Conservation (phyloP, 2,888 invertebrate genomes). For the Anodontia alba region DNA sequence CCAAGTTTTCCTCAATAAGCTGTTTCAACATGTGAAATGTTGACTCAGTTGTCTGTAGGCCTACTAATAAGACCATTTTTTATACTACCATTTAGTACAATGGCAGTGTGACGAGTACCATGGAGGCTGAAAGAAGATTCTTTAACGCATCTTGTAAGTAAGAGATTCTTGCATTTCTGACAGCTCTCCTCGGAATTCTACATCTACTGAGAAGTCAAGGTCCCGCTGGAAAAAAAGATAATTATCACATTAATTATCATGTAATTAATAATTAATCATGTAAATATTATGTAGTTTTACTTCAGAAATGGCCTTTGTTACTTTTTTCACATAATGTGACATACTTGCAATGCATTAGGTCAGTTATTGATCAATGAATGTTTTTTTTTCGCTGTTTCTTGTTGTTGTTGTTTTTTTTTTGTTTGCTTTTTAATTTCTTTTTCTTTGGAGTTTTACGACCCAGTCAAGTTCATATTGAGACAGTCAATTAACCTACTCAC, state of each 20-base stretch:
- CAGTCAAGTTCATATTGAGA: too few species aligned
- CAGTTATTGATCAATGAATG: too few species aligned
- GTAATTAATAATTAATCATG: not conserved
- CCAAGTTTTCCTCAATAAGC: not conserved
- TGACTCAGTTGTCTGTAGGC: not conserved
- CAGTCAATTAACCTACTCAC: too few species aligned
- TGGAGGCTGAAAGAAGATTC: conserved; percentile 24
- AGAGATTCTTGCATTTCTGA: conserved; percentile 84
- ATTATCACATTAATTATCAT: too few species aligned
- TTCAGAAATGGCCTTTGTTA: not conserved
- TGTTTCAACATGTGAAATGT: conserved; percentile 14
- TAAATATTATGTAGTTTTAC: not conserved
- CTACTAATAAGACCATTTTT: not conserved
- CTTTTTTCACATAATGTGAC: too few species aligned
- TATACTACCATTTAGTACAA: not conserved
- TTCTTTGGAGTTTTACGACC: too few species aligned
- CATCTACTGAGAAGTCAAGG: conserved; percentile 96
- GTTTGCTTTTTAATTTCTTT: too few species aligned
- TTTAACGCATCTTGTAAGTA: conserved; percentile 86
- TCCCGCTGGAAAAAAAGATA: conserved; percentile 88
- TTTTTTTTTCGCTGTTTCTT: too few species aligned
- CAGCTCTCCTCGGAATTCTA: conserved; percentile 92
- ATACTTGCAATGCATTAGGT: too few species aligned
- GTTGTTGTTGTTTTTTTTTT: too few species aligned
- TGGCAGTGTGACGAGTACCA: conserved; percentile 22